Evolutionary conservation across 2,797 vertebrate species (phyloP).

Genomic region (Aldrovandia affinis): DNA sequence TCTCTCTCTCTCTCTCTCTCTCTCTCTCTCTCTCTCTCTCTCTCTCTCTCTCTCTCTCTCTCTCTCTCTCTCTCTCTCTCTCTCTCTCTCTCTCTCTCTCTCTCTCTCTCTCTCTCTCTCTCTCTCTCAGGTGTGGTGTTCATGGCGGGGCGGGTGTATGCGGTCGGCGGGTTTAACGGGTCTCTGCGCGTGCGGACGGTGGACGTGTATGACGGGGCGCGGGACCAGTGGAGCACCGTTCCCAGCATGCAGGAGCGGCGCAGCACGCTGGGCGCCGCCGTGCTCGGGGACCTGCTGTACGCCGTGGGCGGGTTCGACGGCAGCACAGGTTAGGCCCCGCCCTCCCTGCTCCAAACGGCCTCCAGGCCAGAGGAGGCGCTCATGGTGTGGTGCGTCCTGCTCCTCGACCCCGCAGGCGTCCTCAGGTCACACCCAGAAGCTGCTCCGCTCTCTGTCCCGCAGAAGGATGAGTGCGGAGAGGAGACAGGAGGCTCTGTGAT

Average conservation of each 20-base stretch:
- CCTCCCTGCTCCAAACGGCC: neutral
- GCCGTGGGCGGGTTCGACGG: constrained; percentile 95
- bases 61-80: no score
- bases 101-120: neutral
- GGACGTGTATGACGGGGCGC: constrained; percentile 85
- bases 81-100: no score
- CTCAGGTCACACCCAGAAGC: no score
- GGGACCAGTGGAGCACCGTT: constrained; percentile 89
- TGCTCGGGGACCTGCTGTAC: constrained; percentile 88
- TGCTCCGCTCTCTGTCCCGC: no score
- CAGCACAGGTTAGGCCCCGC: constrained; percentile 82
- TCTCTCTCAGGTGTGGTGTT: constrained; percentile 84
- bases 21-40: neutral
- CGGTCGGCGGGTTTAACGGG: constrained; percentile 93
- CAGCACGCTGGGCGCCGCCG: constrained; percentile 89
- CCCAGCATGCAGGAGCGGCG: constrained; percentile 95
- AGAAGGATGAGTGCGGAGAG: neutral
- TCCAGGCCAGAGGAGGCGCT: no score
- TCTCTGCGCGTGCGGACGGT: constrained; percentile 90
- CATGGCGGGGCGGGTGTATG: constrained; percentile 87
- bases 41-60: neutral
- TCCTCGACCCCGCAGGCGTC: no score
- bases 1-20: neutral
- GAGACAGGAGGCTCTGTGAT: neutral
- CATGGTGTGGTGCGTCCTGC: no score